These are phyloP conservation scores for Crotophaga sulcirostris DNA, from an alignment of 2,113 vertebrate genomes.

Conservation along the genomic window DNA sequence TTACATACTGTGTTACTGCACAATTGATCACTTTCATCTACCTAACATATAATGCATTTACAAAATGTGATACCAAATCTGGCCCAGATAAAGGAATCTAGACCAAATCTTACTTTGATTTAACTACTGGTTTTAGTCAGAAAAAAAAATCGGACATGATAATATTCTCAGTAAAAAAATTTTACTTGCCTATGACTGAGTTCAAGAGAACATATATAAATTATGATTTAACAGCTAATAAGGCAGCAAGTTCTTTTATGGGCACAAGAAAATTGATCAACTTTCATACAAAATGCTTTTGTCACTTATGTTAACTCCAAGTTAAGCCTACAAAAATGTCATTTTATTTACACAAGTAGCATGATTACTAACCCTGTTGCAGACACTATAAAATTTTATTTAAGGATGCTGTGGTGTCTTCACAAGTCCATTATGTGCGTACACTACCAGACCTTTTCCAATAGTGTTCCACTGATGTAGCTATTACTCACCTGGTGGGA, in stretches of 20 bases:
- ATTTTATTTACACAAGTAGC: neutral
- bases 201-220: neutral
- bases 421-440: neutral
- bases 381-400: neutral
- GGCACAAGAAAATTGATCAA: neutral
- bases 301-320: neutral
- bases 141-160: neutral
- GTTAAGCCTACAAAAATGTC: neutral
- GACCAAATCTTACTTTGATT: neutral
- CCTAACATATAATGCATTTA: fast-evolving
- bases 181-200: neutral
- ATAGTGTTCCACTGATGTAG: neutral
- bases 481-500: neutral
- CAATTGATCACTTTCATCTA: neutral
- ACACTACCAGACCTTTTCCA: neutral
- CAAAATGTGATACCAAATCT: neutral
- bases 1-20: neutral
- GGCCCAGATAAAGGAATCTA: neutral
- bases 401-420: neutral
- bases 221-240: neutral
- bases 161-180: neutral
- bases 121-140: neutral
- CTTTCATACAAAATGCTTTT: neutral
- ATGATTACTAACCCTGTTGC: neutral
- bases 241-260: neutral